Base-by-base conservation (phyloP, 2,113 vertebrate genomes). In the Catharus minimus region DNA sequence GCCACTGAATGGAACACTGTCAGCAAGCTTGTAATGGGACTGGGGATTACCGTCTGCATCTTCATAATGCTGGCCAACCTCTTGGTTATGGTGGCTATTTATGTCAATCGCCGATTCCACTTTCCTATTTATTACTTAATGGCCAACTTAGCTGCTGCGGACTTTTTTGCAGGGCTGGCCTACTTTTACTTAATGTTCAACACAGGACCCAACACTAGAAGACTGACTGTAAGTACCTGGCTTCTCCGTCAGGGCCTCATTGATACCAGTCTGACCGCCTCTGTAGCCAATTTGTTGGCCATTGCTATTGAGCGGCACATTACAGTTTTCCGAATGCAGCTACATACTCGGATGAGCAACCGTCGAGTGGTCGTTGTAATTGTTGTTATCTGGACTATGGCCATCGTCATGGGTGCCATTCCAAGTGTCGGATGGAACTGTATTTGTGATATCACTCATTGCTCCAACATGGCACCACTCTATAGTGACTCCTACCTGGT, bases 151-250 rank as follows among this genome's bases (percentile, higher is more conserved):
- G 99, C 99, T 2, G 99, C 99, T 61, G 99, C 99, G 6, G 99
- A 99, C 98, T 99, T 99, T 97, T 99, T 99, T 93, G 99, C 99
- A 9, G 99, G 99, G 73, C 96, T 99, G 96, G 99, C 99, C n/a
- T 99, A 99, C 96, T 99, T 99, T 96, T 99, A 99, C 97, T 96
- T 99, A 94, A 99, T 99, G 99, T 99, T 99, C 97, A 99, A 99
- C 98, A 99, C 99, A 19, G 99, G 99, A 78, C 99, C 99, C 53
- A 99, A 99, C 95, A 99, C 99, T 18, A 97, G 98, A 94, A 98
- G 98, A 78, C 92, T 99, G 91, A 99, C 98, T 10, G 99, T 99
- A 47, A 99, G 98, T 55, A 99, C 99, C 0, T 99, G 99, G 99
- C 97, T 99, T 17, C 98, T 99, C 49, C 99, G 99, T 41, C 99